Conservation (phyloP, 2,888 invertebrate genomes). For the Dichetophora obliterata region DNA sequence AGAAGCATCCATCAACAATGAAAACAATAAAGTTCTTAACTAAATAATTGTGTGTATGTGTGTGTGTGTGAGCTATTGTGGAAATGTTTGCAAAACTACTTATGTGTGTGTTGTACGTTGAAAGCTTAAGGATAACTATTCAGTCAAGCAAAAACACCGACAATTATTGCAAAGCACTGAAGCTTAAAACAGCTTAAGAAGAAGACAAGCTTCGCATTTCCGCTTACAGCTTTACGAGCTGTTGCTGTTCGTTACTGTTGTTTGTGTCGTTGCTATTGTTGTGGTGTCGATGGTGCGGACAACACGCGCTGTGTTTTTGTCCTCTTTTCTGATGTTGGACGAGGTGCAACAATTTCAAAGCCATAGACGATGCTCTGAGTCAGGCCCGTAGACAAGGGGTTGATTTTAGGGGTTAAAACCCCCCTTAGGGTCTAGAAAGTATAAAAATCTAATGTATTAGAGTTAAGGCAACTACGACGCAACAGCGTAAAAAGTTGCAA, state of each 20-base stretch:
- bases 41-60: constrained; percentile 16
- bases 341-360: not conserved
- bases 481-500: no score
- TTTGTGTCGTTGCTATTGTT: not conserved
- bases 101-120: not conserved
- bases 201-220: not conserved
- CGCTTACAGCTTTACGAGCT: not conserved
- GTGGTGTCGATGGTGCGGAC: not conserved
- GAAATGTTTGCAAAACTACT: not conserved
- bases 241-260: no score
- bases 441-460: no score
- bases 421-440: no score
- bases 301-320: not conserved
- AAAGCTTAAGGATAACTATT: not conserved
- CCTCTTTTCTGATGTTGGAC: not conserved
- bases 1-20: constrained; percentile 38
- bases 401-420: no score
- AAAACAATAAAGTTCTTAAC: constrained; percentile 40
- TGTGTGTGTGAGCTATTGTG: not conserved
- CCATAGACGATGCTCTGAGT: not conserved
- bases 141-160: constrained; percentile 19
- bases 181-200: constrained; percentile 35
- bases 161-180: constrained; percentile 35
- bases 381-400: no score
- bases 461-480: no score